Conservation (phyloP, 2,113 vertebrate species). For the Rhegmatorhina hoffmannsi region DNA sequence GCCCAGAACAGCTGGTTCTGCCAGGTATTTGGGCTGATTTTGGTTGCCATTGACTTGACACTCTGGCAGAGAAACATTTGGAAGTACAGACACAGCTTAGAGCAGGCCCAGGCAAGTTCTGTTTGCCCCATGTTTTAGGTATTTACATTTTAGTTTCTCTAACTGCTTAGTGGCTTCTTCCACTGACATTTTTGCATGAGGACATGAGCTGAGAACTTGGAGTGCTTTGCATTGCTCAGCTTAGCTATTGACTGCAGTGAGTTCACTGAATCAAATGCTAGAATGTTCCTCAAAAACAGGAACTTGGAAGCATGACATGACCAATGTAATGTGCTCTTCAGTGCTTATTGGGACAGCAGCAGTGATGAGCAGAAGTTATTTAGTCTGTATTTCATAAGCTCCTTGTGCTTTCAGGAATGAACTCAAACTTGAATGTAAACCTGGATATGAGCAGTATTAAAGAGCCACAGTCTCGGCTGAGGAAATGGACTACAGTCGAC, state of each 20-base stretch:
- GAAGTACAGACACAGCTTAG: neutral
- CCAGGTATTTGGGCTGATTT: neutral
- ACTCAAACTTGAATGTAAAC: constrained; percentile 98
- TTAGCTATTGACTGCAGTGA: constrained; percentile 6
- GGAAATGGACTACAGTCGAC: constrained; percentile 95
- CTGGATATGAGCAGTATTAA: constrained; percentile 94
- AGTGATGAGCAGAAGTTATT: neutral
- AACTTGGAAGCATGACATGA: neutral
- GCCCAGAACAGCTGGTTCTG: neutral
- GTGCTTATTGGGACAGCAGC: neutral
- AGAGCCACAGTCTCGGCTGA: constrained; percentile 96
- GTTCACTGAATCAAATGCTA: neutral
- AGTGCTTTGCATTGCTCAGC: constrained; percentile 29
- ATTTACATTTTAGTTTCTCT: neutral
- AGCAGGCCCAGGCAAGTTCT: neutral
- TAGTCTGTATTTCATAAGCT: neutral
- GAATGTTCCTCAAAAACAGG: neutral
- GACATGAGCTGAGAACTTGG: neutral
- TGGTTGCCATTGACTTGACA: neutral
- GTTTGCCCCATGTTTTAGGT: neutral
- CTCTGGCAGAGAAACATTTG: neutral
- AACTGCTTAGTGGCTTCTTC: neutral
- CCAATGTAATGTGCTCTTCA: neutral
- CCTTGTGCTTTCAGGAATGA: constrained; percentile 83
- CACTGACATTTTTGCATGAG: neutral